Evolutionary conservation across 1,140 invertebrate genomes (phyloP).

Genomic region (Oscheius sp.): DNA sequence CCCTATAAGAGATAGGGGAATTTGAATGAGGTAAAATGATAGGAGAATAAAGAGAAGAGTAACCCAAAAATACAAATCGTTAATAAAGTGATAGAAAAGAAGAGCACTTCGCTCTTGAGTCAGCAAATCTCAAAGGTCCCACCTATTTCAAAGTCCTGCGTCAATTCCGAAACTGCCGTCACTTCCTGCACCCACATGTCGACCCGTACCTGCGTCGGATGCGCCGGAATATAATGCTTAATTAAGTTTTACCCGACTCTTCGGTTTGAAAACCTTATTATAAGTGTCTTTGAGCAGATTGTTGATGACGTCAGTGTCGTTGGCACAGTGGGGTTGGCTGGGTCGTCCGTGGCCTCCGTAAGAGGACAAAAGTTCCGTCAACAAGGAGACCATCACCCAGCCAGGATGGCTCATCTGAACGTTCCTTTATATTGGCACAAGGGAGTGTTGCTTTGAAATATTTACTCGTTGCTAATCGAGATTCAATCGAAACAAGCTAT

Average conservation of each 20-base stretch:
- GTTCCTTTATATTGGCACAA: no score
- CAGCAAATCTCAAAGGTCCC: neutral
- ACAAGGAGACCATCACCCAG: slow-evolving; percentile 60
- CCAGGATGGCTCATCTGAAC: slow-evolving; percentile 58
- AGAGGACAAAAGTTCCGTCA: slow-evolving; percentile 54
- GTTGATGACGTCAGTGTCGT: slow-evolving; percentile 59
- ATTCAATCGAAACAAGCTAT: no score
- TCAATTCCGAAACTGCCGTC: slow-evolving; percentile 58
- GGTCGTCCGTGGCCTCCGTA: slow-evolving; percentile 38
- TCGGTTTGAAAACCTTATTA: slow-evolving; percentile 42
- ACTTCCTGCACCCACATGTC: slow-evolving; percentile 62
- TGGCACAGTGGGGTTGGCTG: slow-evolving; percentile 46
- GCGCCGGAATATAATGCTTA: slow-evolving; percentile 56
- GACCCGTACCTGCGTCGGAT: slow-evolving; percentile 58
- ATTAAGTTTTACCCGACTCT: neutral
- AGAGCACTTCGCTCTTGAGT: no score
- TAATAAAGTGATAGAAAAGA: no score
- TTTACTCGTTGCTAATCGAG: neutral
- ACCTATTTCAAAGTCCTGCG: slow-evolving; percentile 61
- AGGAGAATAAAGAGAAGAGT: no score
- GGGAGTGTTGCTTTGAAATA: no score
- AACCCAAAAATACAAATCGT: no score
- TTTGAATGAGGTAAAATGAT: no score
- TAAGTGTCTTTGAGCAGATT: slow-evolving; percentile 56
- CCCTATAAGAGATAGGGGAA: no score